Conservation (phyloP, 2,888 invertebrate genomes). For the Rhimphoctona megacephalus region DNA sequence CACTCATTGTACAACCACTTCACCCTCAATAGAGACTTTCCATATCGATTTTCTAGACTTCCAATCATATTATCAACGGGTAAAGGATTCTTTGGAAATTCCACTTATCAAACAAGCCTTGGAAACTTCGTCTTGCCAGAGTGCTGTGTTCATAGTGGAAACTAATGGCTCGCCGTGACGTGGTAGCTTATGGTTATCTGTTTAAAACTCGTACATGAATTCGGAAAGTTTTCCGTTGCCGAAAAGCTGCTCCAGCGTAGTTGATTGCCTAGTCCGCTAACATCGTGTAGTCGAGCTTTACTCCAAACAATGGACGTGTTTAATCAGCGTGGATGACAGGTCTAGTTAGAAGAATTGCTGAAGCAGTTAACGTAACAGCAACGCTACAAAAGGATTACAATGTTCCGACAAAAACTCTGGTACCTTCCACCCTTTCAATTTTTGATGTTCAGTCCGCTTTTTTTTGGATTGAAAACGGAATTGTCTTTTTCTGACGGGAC, state of each 20-base stretch:
- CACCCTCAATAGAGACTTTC: conserved; percentile 4
- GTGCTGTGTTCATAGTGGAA: not conserved
- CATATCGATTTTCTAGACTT: conserved; percentile 18
- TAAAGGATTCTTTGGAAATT: conserved; percentile 9
- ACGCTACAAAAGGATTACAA: not conserved
- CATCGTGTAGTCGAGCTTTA: not conserved
- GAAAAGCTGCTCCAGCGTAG: not conserved
- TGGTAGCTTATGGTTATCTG: not conserved
- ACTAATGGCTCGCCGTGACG: not conserved
- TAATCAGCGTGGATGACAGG: not conserved
- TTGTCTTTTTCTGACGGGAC: not conserved
- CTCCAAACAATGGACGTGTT: not conserved
- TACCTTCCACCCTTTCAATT: not conserved
- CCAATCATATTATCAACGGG: conserved; percentile 3
- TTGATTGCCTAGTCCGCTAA: not conserved
- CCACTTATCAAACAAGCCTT: not conserved
- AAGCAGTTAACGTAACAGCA: not conserved
- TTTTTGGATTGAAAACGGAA: conserved; percentile 32
- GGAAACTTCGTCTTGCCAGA: not conserved
- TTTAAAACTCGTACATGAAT: not conserved
- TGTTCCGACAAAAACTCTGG: not conserved
- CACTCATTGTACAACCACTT: not conserved
- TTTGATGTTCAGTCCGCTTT: conserved; percentile 3
- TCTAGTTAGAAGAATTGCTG: not conserved
- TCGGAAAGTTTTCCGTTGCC: not conserved